Evolutionary conservation across 1,140 invertebrate genomes (phyloP), one percentile per base, ranked within the genome.

Genomic region (Lasioglossum albipes): DNA sequence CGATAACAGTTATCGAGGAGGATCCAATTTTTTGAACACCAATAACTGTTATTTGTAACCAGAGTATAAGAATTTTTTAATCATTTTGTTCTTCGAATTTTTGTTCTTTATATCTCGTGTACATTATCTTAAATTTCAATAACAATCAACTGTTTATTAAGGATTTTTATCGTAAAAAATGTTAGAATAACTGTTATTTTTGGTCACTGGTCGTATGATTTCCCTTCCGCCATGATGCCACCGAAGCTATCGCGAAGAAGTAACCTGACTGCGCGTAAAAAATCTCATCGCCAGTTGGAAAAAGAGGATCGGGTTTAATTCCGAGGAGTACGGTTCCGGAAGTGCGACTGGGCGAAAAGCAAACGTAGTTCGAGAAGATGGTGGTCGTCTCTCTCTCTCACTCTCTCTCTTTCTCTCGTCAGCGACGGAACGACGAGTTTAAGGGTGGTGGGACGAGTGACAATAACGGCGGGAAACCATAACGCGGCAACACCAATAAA

Each of bases 401-500:
- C 57, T 18, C 68, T 59, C 41, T 31, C 69, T 70, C 41, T 59
- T 70, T 16, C 22, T 49, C 52, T 45, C 59, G 64, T 77, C 75
- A 73, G 59, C 49, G 64, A 62, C 12, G 52, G 20, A 27, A 42
- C 74, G 41, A 49, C 20, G 22, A 18, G 36, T 79, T 36, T 69
- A 78, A 71, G 36, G 20, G 6, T 7, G 57, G 16, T 54, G 41
- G 49, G 62, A 81, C 31, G 67, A 76, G 83, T 84, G 89, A 91
- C 90, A 90, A 92, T 91, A 91, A 92, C 86, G 82, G 80, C 75
- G 20, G 78, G 88, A 85, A 86, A 87, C 87, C 85, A 87, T 90
- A 91, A 91, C 88, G 79, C 67, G 81, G 87, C 88, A 88, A 88
- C 84, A 78, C 79, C 89, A 88, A 92, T 92, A 92, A 92, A 93